Evolutionary conservation across 2,113 vertebrate genomes (phyloP), one percentile per base, ranked within the genome.

Genomic region (Clarias gariepinus): DNA sequence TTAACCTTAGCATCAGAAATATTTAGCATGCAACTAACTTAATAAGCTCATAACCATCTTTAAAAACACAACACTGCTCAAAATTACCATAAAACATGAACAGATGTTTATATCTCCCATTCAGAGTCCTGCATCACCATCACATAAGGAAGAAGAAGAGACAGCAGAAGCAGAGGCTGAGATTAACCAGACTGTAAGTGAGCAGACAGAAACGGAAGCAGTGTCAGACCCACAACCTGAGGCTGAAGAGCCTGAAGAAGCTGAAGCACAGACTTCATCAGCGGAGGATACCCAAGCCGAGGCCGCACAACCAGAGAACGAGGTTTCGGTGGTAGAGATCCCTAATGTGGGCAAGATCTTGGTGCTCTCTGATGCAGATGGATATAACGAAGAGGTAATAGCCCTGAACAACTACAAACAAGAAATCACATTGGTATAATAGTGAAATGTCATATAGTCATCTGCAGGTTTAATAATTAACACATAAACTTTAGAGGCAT

Each of bases 341-440:
- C 98, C 98, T 86, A 98, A 96, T 82, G 98, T 99, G 93, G 98
- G 98, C 88, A 95, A 95, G 94, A 98, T 99, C 89, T 96, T 96
- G 52, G 96, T 99, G 94, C 96, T 96, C 85, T 94, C 97, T 0
- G 97, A 97, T 89, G 96, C 96, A 74, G 97, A 99, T 0, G 98
- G 98, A 66, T 99, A 99, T 96, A 96, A 99, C 6, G 98, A 99
- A 92, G 98, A 99, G 97, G 98, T 99, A 94, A 92, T 92, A 53
- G 33, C 1, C 1, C 5, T 2, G 23, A 47, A 15, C 19, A 63
- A 3, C 8, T 18, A 78, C 41, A 36, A 80, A 60, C 60, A 61
- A 66, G 16, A n/a, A 11, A 2, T 53, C n/a, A 79, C 36, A 36
- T 63, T 63, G 2, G 16, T 28, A 79, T 58, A 28, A 60, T 58